Base-by-base conservation (phyloP, 2,113 vertebrate genomes). In the Cyprinodon tularosa region DNA sequence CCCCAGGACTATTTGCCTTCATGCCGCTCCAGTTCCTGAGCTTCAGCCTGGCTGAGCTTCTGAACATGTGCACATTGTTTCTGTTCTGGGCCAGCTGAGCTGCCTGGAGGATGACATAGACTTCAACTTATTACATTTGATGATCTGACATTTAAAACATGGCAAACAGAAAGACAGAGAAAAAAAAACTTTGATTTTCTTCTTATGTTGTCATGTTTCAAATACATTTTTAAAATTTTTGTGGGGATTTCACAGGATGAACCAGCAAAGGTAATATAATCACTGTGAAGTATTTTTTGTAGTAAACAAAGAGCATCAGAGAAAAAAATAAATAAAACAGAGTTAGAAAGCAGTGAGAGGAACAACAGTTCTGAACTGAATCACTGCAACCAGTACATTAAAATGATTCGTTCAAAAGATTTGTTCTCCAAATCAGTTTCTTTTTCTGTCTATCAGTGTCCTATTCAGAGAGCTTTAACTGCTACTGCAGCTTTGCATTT, bases 61-160 rank as follows among this genome's bases (percentile, higher is more conserved):
- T 59, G 37, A 12, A 1, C 63, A 71, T 1, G 15, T 84, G 78
- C 11, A 71, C 17, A 1, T 20, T 38, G 22, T 48, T 44, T 17
- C 20, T 61, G 10, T 8, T 12, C 68, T 9, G 64, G 66, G 86
- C 84, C 74, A 91, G 82, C 91, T 89, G 84, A 79, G 50, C 15
- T 3, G 68, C 66, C 22, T 50, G 4, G 36, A 22, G 13, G 38
- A 37, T 77, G 78, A 79, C 77, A 70, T 81, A 81, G 72, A 84
- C 66, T 74, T 14, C 29, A 48, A 63, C 74, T 81, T 47, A 29
- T 13, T 37, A 2, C n/a, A 17, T 15, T 37, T 22, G 42, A 42
- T 42, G 42, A 29, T 42, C 42, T 42, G 29, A 29, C 29, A 29
- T 4, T 37, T 44, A 73, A 80, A 85, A 76, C 44, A 39, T 61